phyloP scores from a whole-genome alignment of 2,888 invertebrate genomes.

The Pyrochroa serraticornis region DNA sequence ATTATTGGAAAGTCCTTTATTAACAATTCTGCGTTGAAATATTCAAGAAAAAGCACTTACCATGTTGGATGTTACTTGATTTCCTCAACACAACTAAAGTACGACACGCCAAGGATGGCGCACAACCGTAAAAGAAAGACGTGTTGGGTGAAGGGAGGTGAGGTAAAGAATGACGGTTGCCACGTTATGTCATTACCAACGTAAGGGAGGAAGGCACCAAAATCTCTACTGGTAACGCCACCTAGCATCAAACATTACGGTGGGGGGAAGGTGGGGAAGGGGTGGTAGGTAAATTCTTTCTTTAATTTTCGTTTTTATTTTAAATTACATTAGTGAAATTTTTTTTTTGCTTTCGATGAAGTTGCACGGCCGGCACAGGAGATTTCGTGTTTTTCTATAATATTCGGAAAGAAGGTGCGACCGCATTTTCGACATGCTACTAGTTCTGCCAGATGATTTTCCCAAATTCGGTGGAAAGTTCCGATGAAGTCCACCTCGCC shows the following conservation, averaged over 20 bases:
- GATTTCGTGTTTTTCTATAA: slow-evolving; percentile 56
- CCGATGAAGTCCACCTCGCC: slow-evolving; percentile 52
- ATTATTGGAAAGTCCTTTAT: slow-evolving; percentile 1
- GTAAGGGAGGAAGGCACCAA: slow-evolving; percentile 2
- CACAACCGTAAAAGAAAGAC: slow-evolving; percentile 77
- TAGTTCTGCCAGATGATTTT: slow-evolving; percentile 62
- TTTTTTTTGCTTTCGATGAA: slow-evolving; percentile 4
- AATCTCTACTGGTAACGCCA: background rate
- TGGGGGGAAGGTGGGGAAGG: no score
- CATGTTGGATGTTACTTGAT: slow-evolving; percentile 86
- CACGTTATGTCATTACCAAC: slow-evolving; percentile 10
- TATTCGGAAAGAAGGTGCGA: slow-evolving; percentile 68
- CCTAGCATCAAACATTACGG: no score
- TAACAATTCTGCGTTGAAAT: slow-evolving; percentile 7
- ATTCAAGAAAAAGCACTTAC: slow-evolving; percentile 61
- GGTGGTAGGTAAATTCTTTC: background rate
- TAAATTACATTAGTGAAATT: background rate
- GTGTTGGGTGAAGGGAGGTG: slow-evolving; percentile 28
- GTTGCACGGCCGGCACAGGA: slow-evolving; percentile 32
- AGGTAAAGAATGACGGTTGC: slow-evolving; percentile 31
- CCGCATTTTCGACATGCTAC: slow-evolving; percentile 66
- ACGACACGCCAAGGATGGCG: slow-evolving; percentile 89
- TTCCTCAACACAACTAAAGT: slow-evolving; percentile 72
- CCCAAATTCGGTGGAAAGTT: slow-evolving; percentile 59
- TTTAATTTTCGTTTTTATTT: background rate